A percentile compares a stretch with the other conserved stretches of the same genome.
Conservation (phyloP, 2,113 vertebrate genomes). For the Puffinus mauretanicus region DNA sequence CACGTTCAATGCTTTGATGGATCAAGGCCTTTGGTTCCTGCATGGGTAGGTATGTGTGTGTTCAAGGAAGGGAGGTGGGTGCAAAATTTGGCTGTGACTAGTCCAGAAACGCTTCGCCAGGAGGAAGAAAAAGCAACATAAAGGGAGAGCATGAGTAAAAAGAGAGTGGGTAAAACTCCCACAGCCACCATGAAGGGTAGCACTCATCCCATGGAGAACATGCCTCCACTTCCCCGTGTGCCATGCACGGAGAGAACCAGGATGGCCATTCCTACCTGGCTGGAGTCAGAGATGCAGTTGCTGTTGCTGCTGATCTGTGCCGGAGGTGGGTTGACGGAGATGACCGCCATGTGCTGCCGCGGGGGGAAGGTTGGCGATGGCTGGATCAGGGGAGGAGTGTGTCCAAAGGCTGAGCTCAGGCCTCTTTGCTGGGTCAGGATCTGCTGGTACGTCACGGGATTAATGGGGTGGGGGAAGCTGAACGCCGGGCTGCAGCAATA, state of each 20-base stretch:
- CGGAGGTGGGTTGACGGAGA: slow-evolving; percentile 71
- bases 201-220: accelerated
- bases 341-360: slow-evolving; percentile 83
- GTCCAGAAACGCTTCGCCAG: not conserved
- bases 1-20: not conserved
- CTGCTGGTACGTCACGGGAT: slow-evolving; percentile 94
- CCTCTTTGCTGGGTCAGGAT: slow-evolving; percentile 91
- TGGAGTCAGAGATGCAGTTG: slow-evolving; percentile 75
- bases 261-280: slow-evolving; percentile 78
- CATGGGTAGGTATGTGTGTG: accelerated
- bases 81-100: not conserved
- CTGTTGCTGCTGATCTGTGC: slow-evolving; percentile 75
- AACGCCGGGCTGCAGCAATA: slow-evolving; percentile 85
- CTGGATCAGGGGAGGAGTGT: slow-evolving; percentile 90
- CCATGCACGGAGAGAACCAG: not conserved
- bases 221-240: not conserved
- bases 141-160: not conserved
- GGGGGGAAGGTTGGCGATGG: slow-evolving; percentile 82
- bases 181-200: not conserved
- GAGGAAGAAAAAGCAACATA: not conserved
- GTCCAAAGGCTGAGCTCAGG: slow-evolving; percentile 89
- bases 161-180: not conserved
- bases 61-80: not conserved
- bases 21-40: not conserved
- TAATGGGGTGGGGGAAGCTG: slow-evolving; percentile 93